Conservation (phyloP, 2,888 invertebrate species). For the Lampropteryx suffumata region DNA sequence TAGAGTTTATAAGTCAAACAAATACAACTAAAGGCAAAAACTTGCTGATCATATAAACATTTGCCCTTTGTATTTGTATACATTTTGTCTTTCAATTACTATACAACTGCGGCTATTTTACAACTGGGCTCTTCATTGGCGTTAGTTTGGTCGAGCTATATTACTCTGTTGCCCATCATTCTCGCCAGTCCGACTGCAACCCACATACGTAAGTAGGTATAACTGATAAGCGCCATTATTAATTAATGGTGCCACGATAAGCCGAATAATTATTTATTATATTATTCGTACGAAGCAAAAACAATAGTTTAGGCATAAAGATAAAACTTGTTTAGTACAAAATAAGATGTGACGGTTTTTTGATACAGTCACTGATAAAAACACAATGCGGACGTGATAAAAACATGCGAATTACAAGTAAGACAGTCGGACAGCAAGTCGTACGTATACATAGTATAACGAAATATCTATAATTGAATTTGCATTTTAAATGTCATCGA, state of each 20-base stretch:
- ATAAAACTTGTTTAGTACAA: constrained; percentile 53
- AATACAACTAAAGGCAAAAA: too few relatives aligned
- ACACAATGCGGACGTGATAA: constrained; percentile 16
- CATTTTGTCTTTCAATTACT: too few relatives aligned
- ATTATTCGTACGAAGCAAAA: constrained; percentile 58
- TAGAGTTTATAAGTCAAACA: too few relatives aligned
- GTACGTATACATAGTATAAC: constrained; percentile 16
- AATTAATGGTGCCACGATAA: constrained; percentile 73
- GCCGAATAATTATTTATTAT: constrained; percentile 49
- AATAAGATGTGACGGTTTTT: constrained; percentile 52
- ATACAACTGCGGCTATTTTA: too few relatives aligned
- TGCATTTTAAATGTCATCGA: constrained; percentile 28
- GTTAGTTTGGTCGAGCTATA: not conserved
- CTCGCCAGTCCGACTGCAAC: constrained; percentile 43
- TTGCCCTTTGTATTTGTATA: too few relatives aligned
- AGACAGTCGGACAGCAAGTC: constrained; percentile 16
- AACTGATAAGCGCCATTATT: constrained; percentile 60
- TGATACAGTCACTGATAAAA: constrained; percentile 32
- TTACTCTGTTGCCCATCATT: constrained; percentile 31
- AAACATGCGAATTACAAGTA: constrained; percentile 21
- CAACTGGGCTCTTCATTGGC: too few relatives aligned
- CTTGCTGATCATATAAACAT: too few relatives aligned
- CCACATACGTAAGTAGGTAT: constrained; percentile 45
- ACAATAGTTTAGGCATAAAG: constrained; percentile 51
- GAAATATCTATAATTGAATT: constrained; percentile 25